Evolutionary conservation across 2,113 vertebrate species (phyloP).

Genomic region (Calidris pugnax): DNA sequence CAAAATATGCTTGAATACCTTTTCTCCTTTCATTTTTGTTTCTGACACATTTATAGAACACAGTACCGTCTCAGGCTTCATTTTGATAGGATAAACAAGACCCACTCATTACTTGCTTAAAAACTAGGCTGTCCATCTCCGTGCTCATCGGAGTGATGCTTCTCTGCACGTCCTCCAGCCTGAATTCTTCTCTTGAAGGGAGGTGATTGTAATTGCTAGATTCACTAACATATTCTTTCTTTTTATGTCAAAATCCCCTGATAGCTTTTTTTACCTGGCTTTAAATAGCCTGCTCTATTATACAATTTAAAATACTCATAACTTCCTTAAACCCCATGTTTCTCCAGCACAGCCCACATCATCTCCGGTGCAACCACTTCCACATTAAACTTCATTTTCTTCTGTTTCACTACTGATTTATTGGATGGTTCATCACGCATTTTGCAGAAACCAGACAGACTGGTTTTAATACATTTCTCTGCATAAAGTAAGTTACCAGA

Average conservation of each 20-base stretch:
- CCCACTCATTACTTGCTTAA: not conserved
- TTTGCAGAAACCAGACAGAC: not conserved
- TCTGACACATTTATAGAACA: not conserved
- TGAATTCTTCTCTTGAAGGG: not conserved
- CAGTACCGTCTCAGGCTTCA: not conserved
- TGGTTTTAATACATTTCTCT: not conserved
- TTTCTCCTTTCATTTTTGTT: not conserved
- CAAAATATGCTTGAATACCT: not conserved
- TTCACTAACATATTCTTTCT: not conserved
- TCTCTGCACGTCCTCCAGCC: not conserved
- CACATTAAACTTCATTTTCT: not conserved
- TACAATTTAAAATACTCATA: not conserved
- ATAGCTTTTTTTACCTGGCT: not conserved
- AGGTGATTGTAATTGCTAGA: not conserved
- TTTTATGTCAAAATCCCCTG: not conserved
- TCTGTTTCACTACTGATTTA: not conserved
- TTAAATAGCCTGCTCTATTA: not conserved
- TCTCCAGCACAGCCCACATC: not conserved
- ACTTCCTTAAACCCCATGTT: accelerated
- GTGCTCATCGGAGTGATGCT: not conserved
- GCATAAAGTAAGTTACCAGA: not conserved
- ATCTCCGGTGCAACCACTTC: not conserved
- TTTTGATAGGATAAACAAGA: not conserved
- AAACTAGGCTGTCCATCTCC: not conserved
- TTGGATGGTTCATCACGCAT: not conserved